A percentile compares a stretch with the other conserved stretches of the same genome.
Evolutionary conservation across 2,797 vertebrate species (phyloP).

Genomic region (Synaphobranchus kaupii): DNA sequence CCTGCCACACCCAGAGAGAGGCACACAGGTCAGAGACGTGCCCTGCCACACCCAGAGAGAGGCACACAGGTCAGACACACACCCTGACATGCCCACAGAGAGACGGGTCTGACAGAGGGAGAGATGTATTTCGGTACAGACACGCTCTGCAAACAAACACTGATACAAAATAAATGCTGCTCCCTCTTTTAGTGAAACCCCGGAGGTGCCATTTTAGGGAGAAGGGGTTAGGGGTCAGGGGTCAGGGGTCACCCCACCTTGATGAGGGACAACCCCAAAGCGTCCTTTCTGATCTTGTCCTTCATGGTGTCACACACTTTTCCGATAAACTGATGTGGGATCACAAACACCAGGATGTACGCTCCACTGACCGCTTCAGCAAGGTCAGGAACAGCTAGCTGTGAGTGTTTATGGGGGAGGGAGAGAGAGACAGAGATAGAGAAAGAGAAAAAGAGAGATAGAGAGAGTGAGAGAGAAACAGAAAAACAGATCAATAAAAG

Average conservation of each 20-base stretch:
- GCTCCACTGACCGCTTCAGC: conserved; percentile 81
- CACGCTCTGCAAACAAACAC: neutral
- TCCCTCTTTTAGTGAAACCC: no score
- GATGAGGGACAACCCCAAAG: conserved; percentile 90
- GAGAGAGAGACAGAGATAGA: neutral
- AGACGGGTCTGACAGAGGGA: no score
- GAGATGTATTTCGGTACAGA: neutral
- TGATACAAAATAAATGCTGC: no score
- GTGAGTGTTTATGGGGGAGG: neutral
- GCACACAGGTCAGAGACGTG: no score
- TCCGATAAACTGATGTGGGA: conserved; percentile 92
- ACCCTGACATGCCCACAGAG: neutral
- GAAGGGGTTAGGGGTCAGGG: neutral
- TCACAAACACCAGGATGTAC: conserved; percentile 91
- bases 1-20: no score
- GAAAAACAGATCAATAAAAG: conserved; percentile 12
- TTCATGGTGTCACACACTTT: conserved; percentile 88
- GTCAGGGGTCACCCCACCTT: conserved; percentile 73
- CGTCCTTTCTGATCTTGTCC: conserved; percentile 81
- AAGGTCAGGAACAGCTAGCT: conserved; percentile 91
- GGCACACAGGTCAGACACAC: no score
- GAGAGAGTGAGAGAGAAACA: neutral
- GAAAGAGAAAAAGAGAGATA: no score
- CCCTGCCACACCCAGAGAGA: neutral
- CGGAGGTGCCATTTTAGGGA: neutral